These are phyloP conservation scores for Channa maculata DNA, from an alignment of 2,113 vertebrate genomes.

Conservation along the genomic window DNA sequence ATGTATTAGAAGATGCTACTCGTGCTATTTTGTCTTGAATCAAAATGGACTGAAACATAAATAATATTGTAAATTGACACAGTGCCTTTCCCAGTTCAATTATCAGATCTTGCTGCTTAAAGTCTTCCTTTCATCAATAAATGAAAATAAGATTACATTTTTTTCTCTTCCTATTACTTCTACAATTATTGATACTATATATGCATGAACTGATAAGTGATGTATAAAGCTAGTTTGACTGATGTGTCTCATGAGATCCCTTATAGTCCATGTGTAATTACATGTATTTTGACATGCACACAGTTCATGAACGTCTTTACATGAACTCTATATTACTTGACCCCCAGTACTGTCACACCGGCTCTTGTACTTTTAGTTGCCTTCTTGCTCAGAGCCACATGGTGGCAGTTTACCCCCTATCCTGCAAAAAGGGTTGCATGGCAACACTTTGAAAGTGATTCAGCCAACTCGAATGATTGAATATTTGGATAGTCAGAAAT, in stretches of 20 bases:
- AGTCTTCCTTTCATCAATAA: slow-evolving; percentile 78
- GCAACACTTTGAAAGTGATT: neutral
- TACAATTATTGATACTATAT: neutral
- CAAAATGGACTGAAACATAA: slow-evolving; percentile 46
- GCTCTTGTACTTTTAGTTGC: neutral
- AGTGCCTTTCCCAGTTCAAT: slow-evolving; percentile 71
- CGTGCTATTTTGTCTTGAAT: slow-evolving; percentile 42
- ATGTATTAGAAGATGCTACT: slow-evolving; percentile 49
- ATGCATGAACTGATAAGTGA: neutral
- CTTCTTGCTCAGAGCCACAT: slow-evolving; percentile 19
- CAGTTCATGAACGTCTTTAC: neutral
- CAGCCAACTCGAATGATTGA: neutral
- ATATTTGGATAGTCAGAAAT: too few species aligned
- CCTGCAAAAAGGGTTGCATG: neutral
- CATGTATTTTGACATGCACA: neutral
- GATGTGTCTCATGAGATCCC: neutral
- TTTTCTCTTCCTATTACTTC: neutral
- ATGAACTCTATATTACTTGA: neutral
- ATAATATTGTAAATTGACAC: slow-evolving; percentile 51
- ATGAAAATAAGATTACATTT: slow-evolving; percentile 72
- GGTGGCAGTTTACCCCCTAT: slow-evolving; percentile 31
- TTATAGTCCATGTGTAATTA: too few species aligned
- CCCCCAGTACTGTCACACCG: too few species aligned
- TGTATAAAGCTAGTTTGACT: neutral
- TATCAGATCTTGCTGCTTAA: slow-evolving; percentile 74